A percentile compares a stretch with the other conserved stretches of the same genome.
These are phyloP conservation scores for Pogonophryne albipinna DNA, from an alignment of 2,797 vertebrate species.

Conservation along the genomic window DNA sequence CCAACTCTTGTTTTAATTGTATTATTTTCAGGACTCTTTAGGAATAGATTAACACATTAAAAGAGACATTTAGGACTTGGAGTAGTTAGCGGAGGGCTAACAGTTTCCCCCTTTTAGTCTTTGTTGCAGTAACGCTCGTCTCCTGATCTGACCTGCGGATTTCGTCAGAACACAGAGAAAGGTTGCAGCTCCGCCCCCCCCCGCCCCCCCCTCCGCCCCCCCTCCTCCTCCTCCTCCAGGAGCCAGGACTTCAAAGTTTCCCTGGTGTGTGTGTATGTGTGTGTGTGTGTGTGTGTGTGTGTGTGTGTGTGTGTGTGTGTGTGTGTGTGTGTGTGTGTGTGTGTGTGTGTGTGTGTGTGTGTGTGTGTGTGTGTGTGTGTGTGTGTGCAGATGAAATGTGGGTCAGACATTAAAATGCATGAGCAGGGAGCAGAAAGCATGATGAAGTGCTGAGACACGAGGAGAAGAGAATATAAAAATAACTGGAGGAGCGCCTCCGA, in stretches of 20 bases:
- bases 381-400: conserved; percentile 75
- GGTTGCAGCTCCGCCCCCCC: conserved; percentile 54
- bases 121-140: conserved; percentile 2
- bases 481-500: conserved; percentile 63
- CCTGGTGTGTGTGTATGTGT: not conserved
- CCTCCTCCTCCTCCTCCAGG: conserved; percentile 44
- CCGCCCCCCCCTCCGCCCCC: not conserved
- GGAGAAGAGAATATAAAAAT: conserved; percentile 75
- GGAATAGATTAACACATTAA: too few relatives aligned
- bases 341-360: conserved; percentile 33
- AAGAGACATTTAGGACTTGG: too few relatives aligned
- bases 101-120: too few relatives aligned
- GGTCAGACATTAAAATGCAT: conserved; percentile 86
- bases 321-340: conserved; percentile 17
- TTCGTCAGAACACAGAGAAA: conserved; percentile 60
- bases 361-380: conserved; percentile 47
- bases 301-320: not conserved
- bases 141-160: conserved; percentile 45
- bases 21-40: too few relatives aligned
- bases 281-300: not conserved
- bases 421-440: conserved; percentile 77
- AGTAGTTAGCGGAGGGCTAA: too few relatives aligned
- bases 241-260: conserved; percentile 69
- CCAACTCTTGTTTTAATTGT: too few relatives aligned
- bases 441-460: conserved; percentile 79